Conservation (phyloP, 2,888 invertebrate species). For the Cephalotes varians region DNA sequence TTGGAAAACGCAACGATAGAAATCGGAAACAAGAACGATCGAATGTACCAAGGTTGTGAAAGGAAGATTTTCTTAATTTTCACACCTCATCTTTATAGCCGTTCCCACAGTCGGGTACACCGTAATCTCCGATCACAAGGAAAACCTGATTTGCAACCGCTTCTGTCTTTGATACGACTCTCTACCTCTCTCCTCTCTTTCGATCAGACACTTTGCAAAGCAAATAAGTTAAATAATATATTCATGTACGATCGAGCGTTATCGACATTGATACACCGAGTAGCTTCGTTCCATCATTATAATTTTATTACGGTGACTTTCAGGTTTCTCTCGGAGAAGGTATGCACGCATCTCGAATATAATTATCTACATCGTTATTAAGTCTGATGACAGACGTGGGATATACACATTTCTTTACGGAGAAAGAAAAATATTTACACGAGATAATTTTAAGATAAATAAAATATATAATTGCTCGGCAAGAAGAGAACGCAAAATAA, state of each 20-base stretch:
- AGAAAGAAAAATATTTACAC: too few species aligned
- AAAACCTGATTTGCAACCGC: constrained; percentile 25
- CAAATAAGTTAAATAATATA: constrained; percentile 25
- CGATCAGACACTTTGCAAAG: constrained; percentile 26
- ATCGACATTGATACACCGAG: constrained; percentile 24
- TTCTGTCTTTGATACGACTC: not conserved
- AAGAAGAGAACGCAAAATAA: not conserved
- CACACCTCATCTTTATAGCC: not conserved
- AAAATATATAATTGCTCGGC: not conserved
- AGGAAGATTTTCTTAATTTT: constrained; percentile 9
- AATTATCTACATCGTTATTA: constrained; percentile 17
- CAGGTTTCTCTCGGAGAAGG: not conserved
- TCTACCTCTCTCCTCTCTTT: not conserved
- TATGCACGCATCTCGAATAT: constrained; percentile 15
- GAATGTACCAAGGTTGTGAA: not conserved
- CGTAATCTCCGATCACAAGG: constrained; percentile 3
- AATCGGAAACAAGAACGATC: not conserved
- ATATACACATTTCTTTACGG: not conserved
- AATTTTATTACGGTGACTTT: constrained; percentile 28
- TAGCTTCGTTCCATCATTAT: constrained; percentile 7
- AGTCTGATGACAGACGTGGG: not conserved
- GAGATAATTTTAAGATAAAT: not conserved
- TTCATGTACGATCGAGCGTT: not conserved
- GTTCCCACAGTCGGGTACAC: constrained; percentile 14
- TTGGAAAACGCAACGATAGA: too few species aligned